Conservation (phyloP, 1,140 invertebrate genomes). For the Hycleus phaleratus region DNA sequence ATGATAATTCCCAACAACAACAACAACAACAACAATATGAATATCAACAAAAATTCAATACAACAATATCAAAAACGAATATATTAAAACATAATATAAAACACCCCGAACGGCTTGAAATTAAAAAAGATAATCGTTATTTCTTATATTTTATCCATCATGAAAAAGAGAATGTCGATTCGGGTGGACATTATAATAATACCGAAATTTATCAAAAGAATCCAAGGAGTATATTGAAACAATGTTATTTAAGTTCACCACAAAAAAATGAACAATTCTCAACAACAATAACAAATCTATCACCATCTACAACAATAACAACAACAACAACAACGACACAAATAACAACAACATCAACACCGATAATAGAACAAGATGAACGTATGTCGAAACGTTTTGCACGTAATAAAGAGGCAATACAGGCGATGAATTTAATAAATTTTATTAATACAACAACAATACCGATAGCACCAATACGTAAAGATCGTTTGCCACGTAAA, state of each 20-base stretch:
- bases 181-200: neutral
- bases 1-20: neutral
- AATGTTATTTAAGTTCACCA: no score
- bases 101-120: neutral
- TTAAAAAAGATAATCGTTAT: slow-evolving; percentile 3
- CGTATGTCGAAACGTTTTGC: slow-evolving; percentile 28
- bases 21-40: neutral
- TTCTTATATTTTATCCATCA: slow-evolving; percentile 27
- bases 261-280: no score
- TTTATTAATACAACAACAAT: slow-evolving; percentile 36
- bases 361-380: slow-evolving; percentile 4
- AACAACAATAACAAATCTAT: no score
- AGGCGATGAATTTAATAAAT: slow-evolving; percentile 31
- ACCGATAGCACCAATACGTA: slow-evolving; percentile 30
- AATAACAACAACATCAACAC: slow-evolving; percentile 4
- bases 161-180: slow-evolving; percentile 33
- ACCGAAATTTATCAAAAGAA: slow-evolving; percentile 19
- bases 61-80: slow-evolving; percentile 9
- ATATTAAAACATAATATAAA: slow-evolving; percentile 18
- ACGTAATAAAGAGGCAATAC: slow-evolving; percentile 30
- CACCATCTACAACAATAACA: no score
- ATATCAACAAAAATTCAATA: neutral
- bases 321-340: neutral
- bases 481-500: slow-evolving; percentile 32
- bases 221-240: slow-evolving; percentile 31